Percentiles rank a stretch among this genome's conserved stretches.
These are phyloP conservation scores for Sabatieria punctata DNA, from an alignment of 2,888 invertebrate species.

Conservation along the genomic window DNA sequence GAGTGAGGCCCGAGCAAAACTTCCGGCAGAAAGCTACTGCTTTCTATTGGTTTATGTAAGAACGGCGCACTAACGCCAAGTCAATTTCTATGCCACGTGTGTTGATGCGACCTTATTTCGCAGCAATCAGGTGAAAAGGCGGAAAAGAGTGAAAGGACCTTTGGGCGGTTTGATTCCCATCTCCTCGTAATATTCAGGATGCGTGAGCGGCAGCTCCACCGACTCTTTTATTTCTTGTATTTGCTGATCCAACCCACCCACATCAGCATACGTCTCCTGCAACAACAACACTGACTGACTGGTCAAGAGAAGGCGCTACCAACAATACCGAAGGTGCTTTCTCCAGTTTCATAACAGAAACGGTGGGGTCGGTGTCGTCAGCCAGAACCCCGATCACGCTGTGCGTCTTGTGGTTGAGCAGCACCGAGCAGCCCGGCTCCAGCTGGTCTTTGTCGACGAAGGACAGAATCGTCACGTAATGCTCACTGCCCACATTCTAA, in stretches of 20 bases:
- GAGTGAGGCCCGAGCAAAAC: too few species aligned
- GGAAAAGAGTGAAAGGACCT: conserved; percentile 40
- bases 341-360: conserved; percentile 98
- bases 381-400: conserved; percentile 97
- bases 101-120: not conserved
- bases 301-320: not conserved
- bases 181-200: conserved; percentile 99
- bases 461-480: conserved; percentile 94
- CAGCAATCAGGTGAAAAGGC: not conserved
- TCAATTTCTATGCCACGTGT: too few species aligned
- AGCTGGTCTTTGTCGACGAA: conserved; percentile 98
- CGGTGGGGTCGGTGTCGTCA: conserved; percentile 99
- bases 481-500: conserved; percentile 73
- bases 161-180: conserved; percentile 99
- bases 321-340: conserved; percentile 61
- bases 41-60: too few species aligned
- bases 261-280: conserved; percentile 85
- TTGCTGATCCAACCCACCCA: too few species aligned
- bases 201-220: conserved; percentile 90
- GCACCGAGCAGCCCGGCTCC: conserved; percentile 93
- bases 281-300: not conserved
- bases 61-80: too few species aligned
- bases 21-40: too few species aligned
- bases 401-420: conserved; percentile 97
- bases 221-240: conserved; percentile 97